Evolutionary conservation across 2,888 invertebrate genomes (phyloP).

Genomic region (Leptopterna dolabrata): DNA sequence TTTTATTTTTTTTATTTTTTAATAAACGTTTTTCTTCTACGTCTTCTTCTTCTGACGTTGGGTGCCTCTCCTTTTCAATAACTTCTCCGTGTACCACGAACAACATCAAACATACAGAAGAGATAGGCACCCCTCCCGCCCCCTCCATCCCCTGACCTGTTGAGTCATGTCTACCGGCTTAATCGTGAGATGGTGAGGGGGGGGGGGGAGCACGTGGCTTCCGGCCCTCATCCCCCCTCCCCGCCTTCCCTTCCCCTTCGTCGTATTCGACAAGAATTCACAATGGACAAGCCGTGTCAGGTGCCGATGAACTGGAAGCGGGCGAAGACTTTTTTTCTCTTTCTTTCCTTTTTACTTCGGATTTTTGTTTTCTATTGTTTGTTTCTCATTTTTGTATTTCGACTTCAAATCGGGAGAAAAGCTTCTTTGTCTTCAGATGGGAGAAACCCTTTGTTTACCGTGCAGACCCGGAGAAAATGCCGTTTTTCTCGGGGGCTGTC

Average conservation of each 20-base stretch:
- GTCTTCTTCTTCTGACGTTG: too few relatives aligned
- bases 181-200: background rate
- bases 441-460: background rate
- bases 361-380: too few relatives aligned
- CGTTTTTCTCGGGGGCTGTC: too few relatives aligned
- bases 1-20: too few relatives aligned
- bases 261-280: background rate
- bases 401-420: background rate
- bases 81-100: background rate
- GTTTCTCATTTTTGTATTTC: too few relatives aligned
- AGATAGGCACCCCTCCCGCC: background rate
- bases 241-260: background rate
- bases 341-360: background rate
- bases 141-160: background rate
- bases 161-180: background rate
- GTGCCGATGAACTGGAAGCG: background rate
- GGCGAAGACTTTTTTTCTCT: background rate
- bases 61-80: too few relatives aligned
- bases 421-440: background rate
- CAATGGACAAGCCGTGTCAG: background rate
- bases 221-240: background rate
- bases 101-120: background rate
- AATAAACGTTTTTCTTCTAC: too few relatives aligned
- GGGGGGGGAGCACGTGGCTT: background rate
- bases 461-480: too few relatives aligned